Percentiles rank a stretch among this genome's conserved stretches.
phyloP scores from a whole-genome alignment of 1,140 invertebrate genomes.

The Aphelenchoides besseyi region DNA sequence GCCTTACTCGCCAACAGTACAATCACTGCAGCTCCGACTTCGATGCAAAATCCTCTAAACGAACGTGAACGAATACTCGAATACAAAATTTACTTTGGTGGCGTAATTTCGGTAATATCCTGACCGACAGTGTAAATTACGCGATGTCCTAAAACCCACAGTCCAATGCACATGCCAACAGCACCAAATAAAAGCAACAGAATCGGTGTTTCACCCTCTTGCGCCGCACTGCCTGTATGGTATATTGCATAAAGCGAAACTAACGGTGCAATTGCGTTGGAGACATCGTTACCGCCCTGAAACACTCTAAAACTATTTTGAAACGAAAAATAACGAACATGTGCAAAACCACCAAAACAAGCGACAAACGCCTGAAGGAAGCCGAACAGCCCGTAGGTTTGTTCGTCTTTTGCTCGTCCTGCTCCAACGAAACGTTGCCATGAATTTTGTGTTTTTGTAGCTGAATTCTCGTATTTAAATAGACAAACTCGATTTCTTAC shows the following conservation, averaged over 20 bases:
- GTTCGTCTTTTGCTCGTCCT: slow-evolving; percentile 13
- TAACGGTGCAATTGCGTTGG: slow-evolving; percentile 92
- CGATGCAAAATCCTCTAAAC: slow-evolving; percentile 78
- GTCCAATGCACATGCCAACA: slow-evolving; percentile 47
- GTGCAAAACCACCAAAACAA: slow-evolving; percentile 50
- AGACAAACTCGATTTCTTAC: not conserved
- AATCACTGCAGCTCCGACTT: slow-evolving; percentile 88
- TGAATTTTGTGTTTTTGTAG: not conserved
- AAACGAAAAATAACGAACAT: slow-evolving; percentile 35
- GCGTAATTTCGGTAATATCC: slow-evolving; percentile 55
- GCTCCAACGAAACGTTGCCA: not conserved
- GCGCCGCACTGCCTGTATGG: slow-evolving; percentile 52
- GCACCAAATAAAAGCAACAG: slow-evolving; percentile 45
- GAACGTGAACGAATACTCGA: not conserved
- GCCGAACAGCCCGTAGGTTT: slow-evolving; percentile 32
- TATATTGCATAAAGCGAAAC: slow-evolving; percentile 84
- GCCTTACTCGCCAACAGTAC: slow-evolving; percentile 90
- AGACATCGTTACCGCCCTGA: slow-evolving; percentile 96
- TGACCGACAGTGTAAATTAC: slow-evolving; percentile 55
- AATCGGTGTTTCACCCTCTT: slow-evolving; percentile 38
- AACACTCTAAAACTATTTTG: not conserved
- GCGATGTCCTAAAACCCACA: slow-evolving; percentile 56
- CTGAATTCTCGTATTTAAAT: not conserved
- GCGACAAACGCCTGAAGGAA: slow-evolving; percentile 46
- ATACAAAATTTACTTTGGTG: slow-evolving; percentile 25